phyloP scores from a whole-genome alignment of 2,888 invertebrate species.

The Platynereis dumerilii region DNA sequence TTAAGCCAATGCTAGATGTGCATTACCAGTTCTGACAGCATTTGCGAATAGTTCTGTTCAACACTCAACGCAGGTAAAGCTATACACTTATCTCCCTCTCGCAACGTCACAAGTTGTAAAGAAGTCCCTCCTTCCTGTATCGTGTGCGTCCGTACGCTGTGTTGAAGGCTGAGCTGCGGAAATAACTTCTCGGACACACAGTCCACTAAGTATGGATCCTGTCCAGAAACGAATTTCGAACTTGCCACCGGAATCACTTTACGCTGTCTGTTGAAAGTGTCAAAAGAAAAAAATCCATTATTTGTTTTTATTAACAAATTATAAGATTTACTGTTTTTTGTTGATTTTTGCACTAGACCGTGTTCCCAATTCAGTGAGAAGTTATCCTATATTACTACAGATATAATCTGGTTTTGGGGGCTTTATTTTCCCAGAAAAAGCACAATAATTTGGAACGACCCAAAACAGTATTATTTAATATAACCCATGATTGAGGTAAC shows the following conservation, averaged over 20 bases:
- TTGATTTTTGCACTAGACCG: no score
- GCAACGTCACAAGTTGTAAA: slow-evolving; percentile 58
- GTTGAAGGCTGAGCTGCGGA: slow-evolving; percentile 58
- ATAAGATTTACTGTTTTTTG: no score
- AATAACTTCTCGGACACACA: slow-evolving; percentile 62
- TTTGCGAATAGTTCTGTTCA: slow-evolving; percentile 67
- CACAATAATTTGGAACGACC: no score
- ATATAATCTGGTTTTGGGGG: no score
- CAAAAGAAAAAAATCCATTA: slow-evolving; percentile 4
- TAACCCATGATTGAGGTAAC: no score
- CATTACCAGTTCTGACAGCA: slow-evolving; percentile 66
- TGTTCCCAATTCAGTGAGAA: no score
- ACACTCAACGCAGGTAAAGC: slow-evolving; percentile 63
- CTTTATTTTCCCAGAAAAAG: no score
- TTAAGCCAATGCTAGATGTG: slow-evolving; percentile 33
- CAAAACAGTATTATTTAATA: no score
- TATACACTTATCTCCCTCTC: slow-evolving; percentile 62
- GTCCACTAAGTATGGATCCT: slow-evolving; percentile 66
- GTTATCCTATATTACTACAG: no score
- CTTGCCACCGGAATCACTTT: slow-evolving; percentile 32
- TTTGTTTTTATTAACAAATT: no score
- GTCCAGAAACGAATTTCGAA: slow-evolving; percentile 54
- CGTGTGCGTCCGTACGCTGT: slow-evolving; percentile 31
- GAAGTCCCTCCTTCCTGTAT: slow-evolving; percentile 27
- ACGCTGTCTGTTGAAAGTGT: slow-evolving; percentile 39